These are phyloP conservation scores for Scaptomyza tumidula DNA, from an alignment of 2,888 invertebrate genomes.

Conservation along the genomic window DNA sequence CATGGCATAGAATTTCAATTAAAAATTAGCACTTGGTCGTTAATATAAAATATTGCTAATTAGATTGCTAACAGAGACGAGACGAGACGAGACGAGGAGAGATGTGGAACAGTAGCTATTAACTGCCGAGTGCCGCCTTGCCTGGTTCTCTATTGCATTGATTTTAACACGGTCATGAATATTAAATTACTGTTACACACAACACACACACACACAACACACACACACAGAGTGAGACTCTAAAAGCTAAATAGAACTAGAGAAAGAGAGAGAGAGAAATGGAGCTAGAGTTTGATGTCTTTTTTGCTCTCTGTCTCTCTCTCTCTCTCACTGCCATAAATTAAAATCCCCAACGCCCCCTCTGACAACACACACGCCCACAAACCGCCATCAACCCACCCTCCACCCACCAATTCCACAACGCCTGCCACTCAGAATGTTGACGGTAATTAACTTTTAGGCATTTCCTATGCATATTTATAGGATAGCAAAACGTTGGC, in stretches of 20 bases:
- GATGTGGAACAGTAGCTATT: constrained; percentile 24
- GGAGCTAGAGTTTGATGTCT: constrained; percentile 19
- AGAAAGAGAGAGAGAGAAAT: neutral
- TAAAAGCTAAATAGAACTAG: neutral
- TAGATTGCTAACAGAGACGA: constrained; percentile 54
- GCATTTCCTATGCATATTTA: constrained; percentile 79
- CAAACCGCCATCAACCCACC: too few species aligned
- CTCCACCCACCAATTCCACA: constrained; percentile 9
- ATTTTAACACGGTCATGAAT: constrained; percentile 78
- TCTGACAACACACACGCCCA: constrained; percentile 58
- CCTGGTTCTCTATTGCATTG: constrained; percentile 59
- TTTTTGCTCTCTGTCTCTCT: constrained; percentile 14
- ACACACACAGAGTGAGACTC: neutral
- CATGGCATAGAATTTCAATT: constrained; percentile 71
- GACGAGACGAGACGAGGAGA: neutral
- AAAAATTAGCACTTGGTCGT: constrained; percentile 74
- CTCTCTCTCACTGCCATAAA: constrained; percentile 60
- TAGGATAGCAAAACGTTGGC: constrained; percentile 40
- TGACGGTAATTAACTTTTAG: constrained; percentile 80
- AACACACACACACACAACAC: constrained; percentile 22
- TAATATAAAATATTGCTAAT: constrained; percentile 78
- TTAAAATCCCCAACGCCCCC: constrained; percentile 73
- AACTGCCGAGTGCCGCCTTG: constrained; percentile 41
- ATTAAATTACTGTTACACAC: constrained; percentile 71
- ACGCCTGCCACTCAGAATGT: constrained; percentile 73